A percentile compares a stretch with the other conserved stretches of the same genome.
phyloP scores from a whole-genome alignment of 2,888 invertebrate species.

The Sabellastarte sp. region DNA sequence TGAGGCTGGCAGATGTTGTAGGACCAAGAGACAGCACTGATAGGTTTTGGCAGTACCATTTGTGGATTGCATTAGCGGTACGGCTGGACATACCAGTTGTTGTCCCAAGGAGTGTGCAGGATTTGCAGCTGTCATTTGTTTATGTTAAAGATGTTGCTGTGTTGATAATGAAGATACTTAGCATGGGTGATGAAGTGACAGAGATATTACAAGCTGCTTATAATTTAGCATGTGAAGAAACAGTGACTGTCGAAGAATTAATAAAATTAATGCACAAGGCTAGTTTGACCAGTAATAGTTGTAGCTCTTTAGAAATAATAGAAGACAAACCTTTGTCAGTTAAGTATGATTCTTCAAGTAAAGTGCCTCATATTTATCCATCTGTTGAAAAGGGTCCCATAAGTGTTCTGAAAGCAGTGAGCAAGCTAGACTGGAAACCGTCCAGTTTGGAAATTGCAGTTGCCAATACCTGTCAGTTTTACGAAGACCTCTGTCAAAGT shows the following conservation, averaged over 20 bases:
- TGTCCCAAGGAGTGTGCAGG: slow-evolving; percentile 41
- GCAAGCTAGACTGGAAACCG: too few relatives aligned
- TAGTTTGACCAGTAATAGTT: neutral
- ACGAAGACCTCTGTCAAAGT: too few relatives aligned
- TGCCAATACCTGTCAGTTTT: too few relatives aligned
- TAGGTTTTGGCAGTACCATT: slow-evolving; percentile 61
- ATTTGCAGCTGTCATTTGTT: slow-evolving; percentile 54
- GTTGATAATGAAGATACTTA: slow-evolving; percentile 37
- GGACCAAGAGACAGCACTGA: slow-evolving; percentile 60
- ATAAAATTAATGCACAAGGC: slow-evolving; percentile 25
- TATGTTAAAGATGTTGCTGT: slow-evolving; percentile 59
- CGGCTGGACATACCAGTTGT: slow-evolving; percentile 40
- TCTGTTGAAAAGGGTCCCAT: slow-evolving; percentile 57
- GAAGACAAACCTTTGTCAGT: neutral
- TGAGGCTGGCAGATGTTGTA: slow-evolving; percentile 61
- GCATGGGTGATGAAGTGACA: too few relatives aligned
- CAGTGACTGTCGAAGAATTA: slow-evolving; percentile 47
- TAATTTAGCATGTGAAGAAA: slow-evolving; percentile 56
- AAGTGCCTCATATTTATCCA: slow-evolving; percentile 54
- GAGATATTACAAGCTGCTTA: slow-evolving; percentile 29
- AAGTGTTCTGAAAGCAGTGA: slow-evolving; percentile 54
- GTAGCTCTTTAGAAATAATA: too few relatives aligned
- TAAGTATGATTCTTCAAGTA: neutral
- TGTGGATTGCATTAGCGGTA: slow-evolving; percentile 55
- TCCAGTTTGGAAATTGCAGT: too few relatives aligned